Evolutionary conservation across 2,888 invertebrate species (phyloP), one percentile per base, ranked within the genome.

Genomic region (Flexamia atlantica): DNA sequence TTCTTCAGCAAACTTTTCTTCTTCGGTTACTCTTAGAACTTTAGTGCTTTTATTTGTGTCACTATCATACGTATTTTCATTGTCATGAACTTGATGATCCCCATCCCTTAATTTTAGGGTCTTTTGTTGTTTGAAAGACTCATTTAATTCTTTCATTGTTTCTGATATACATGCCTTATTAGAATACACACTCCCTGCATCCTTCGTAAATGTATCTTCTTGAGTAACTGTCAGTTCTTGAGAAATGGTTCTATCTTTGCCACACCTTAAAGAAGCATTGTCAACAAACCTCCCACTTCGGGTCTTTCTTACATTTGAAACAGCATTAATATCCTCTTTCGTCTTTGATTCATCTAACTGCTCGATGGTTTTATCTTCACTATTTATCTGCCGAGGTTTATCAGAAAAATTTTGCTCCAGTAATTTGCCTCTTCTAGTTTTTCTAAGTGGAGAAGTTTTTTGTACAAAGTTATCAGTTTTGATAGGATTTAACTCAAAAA

Each of bases 381-480:
- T 28, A 12, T 28, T 20, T 28, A 9, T 0, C 0, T 7, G 30
- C 17, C 14, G 28, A 30, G 64, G 17, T 64, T 12, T 3, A 64
- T 17, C 30, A 14, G 30, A 28, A 12, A 4, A 3, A 50, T 50
- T 23, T 57, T 1, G 23, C 14, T 57, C 64, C 14, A 28, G 30
- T 20, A 64, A 28, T 64, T 28, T 64, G 1, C 28, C 28, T 30
- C 64, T 64, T 64, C 64, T 25, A 9, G 64, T 28, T 64, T 64
- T 64, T 20, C 64, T 25, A 28, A 28, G 5, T 10, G 64, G 25
- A 28, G 64, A 64, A 12, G 30, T 1, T 64, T 64, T 64, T 4
- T 9, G 64, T 28, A 14, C 64, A 2, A 20, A 23, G 23, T 14
- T 2, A 64, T 28, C 30, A 7, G 25, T 28, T 64, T 64, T 64